phyloP scores from a whole-genome alignment of 2,797 vertebrate genomes.

The Pangasius sanitwongsei region DNA sequence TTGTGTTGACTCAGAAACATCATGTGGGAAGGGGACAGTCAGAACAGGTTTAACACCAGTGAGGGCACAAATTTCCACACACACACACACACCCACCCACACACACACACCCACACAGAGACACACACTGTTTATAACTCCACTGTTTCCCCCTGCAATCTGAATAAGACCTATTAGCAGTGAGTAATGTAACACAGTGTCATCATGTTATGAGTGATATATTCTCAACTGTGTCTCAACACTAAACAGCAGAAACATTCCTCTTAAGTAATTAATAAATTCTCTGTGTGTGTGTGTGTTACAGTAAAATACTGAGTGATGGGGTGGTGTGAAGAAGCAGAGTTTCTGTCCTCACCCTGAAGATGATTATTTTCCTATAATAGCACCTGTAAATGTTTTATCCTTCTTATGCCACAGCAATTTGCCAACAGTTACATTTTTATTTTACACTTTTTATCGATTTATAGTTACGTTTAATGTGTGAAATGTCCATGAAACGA shows the following conservation, averaged over 20 bases:
- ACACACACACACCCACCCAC: slow-evolving; percentile 20
- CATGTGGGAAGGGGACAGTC: slow-evolving; percentile 36
- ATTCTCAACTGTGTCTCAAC: neutral
- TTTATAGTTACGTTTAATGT: neutral
- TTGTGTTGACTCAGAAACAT: slow-evolving; percentile 45
- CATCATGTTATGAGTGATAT: neutral
- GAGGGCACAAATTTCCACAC: slow-evolving; percentile 28
- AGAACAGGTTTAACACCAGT: slow-evolving; percentile 26
- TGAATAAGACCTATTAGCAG: too few species aligned
- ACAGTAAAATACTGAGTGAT: neutral
- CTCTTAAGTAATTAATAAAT: neutral
- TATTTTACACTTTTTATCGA: neutral
- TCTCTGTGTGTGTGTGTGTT: neutral
- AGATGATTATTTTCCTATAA: neutral
- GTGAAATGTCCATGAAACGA: neutral
- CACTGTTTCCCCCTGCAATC: too few species aligned
- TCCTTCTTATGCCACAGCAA: neutral
- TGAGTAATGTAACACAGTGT: neutral
- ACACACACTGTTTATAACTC: slow-evolving; percentile 7
- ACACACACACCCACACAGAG: slow-evolving; percentile 13
- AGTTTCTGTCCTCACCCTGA: too few species aligned
- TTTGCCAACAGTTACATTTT: neutral
- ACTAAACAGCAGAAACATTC: neutral
- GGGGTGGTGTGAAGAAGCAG: neutral
- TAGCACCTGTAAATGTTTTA: neutral